phyloP scores from a whole-genome alignment of 2,888 invertebrate species.

The Himalopsyche tibetana region DNA sequence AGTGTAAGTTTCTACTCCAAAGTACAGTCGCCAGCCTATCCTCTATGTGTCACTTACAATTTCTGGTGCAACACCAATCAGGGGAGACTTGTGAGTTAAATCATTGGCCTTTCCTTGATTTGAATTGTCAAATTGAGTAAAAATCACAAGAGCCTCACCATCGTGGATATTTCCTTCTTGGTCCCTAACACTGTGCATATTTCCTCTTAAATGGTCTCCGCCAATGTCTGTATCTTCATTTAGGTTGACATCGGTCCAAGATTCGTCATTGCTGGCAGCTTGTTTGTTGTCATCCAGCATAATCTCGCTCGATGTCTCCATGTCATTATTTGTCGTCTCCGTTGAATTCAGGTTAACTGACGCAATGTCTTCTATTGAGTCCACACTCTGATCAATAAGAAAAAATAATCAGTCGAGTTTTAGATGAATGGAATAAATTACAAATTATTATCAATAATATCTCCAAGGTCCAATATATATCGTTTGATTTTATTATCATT shows the following conservation, averaged over 20 bases:
- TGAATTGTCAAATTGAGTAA: background rate
- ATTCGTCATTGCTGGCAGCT: constrained; percentile 85
- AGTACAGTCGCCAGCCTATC: too few relatives aligned
- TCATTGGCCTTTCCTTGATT: too few relatives aligned
- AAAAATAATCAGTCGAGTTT: constrained; percentile 17
- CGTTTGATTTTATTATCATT: too few relatives aligned
- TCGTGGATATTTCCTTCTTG: constrained; percentile 81
- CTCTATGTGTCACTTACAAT: too few relatives aligned
- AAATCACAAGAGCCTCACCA: constrained; percentile 55
- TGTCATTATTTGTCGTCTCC: constrained; percentile 83
- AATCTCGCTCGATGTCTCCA: constrained; percentile 83
- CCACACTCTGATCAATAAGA: constrained; percentile 83
- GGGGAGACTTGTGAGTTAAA: too few relatives aligned
- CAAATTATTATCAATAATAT: background rate
- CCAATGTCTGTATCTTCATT: constrained; percentile 85
- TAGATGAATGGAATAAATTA: background rate
- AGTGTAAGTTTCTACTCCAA: too few relatives aligned
- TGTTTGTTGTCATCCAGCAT: constrained; percentile 84
- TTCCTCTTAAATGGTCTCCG: constrained; percentile 75
- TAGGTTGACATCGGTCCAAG: constrained; percentile 95
- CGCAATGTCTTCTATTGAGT: constrained; percentile 88
- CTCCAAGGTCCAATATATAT: too few relatives aligned
- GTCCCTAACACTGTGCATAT: constrained; percentile 78
- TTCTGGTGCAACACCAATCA: too few relatives aligned
- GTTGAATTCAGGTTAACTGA: constrained; percentile 84